Percentiles rank a stretch among this genome's conserved stretches.
Conservation (phyloP, 2,113 vertebrate species). For the Oncorhynchus gorbuscha region DNA sequence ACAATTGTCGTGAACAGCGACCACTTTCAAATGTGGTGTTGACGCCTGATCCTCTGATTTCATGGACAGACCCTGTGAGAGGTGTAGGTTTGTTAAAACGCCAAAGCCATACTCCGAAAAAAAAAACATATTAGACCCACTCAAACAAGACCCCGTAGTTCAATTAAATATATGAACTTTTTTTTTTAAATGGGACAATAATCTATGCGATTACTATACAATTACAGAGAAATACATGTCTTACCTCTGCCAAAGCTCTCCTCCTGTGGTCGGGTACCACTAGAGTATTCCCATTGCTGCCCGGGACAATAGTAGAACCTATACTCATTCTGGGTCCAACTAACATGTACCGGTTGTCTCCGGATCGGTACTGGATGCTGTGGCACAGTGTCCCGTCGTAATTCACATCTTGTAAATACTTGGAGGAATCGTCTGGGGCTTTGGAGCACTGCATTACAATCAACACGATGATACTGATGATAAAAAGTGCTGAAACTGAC, state of each 20-base stretch:
- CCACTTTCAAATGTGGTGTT: too few relatives aligned
- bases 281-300: constrained; percentile 39
- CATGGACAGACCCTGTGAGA: too few relatives aligned
- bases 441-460: constrained; percentile 24
- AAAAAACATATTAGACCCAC: too few relatives aligned
- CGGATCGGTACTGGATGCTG: too few relatives aligned
- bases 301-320: too few relatives aligned
- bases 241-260: constrained; percentile 33
- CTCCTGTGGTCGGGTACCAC: constrained; percentile 41
- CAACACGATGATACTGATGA: constrained; percentile 10
- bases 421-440: neutral
- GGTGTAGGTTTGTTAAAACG: too few relatives aligned
- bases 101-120: neutral
- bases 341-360: too few relatives aligned
- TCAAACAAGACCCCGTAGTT: too few relatives aligned
- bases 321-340: too few relatives aligned
- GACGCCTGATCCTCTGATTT: too few relatives aligned
- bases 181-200: neutral
- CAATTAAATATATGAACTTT: too few relatives aligned
- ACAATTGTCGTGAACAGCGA: too few relatives aligned
- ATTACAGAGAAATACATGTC: constrained; percentile 9
- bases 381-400: constrained; percentile 13
- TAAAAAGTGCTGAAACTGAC: constrained; percentile 10
- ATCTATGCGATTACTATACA: neutral
- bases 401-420: constrained; percentile 18